Evolutionary conservation across 2,888 invertebrate species (phyloP).

Genomic region (Gryllus longicercus): DNA sequence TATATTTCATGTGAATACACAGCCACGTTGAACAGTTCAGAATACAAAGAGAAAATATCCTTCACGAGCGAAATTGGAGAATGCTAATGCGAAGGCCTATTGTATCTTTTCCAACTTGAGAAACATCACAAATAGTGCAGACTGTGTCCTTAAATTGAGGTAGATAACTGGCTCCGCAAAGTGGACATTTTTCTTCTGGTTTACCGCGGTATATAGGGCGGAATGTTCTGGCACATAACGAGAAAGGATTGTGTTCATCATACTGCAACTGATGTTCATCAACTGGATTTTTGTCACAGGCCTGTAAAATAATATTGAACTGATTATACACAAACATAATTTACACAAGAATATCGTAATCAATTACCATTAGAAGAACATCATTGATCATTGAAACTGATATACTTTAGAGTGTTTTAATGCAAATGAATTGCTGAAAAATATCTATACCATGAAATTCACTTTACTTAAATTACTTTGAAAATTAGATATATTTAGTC

Average conservation of each 20-base stretch:
- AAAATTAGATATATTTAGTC: too few relatives aligned
- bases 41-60: neutral
- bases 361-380: neutral
- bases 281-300: conserved; percentile 84
- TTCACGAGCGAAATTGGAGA: conserved; percentile 49
- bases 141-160: conserved; percentile 82
- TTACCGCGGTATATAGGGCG: conserved; percentile 95
- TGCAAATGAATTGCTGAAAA: too few relatives aligned
- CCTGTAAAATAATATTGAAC: conserved; percentile 51
- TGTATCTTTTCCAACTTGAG: conserved; percentile 88
- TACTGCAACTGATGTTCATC: conserved; percentile 88
- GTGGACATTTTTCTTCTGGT: conserved; percentile 86
- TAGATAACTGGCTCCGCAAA: conserved; percentile 83
- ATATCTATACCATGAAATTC: too few relatives aligned
- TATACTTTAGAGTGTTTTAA: too few relatives aligned
- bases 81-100: conserved; percentile 82
- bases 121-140: conserved; percentile 82
- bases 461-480: too few relatives aligned
- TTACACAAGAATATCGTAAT: neutral
- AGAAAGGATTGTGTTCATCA: conserved; percentile 98
- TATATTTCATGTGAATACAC: too few relatives aligned
- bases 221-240: conserved; percentile 86
- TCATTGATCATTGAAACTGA: too few relatives aligned
- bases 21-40: neutral
- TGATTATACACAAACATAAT: neutral